Base-by-base conservation (phyloP, 2,113 vertebrate genomes). In the Poecile atricapillus region DNA sequence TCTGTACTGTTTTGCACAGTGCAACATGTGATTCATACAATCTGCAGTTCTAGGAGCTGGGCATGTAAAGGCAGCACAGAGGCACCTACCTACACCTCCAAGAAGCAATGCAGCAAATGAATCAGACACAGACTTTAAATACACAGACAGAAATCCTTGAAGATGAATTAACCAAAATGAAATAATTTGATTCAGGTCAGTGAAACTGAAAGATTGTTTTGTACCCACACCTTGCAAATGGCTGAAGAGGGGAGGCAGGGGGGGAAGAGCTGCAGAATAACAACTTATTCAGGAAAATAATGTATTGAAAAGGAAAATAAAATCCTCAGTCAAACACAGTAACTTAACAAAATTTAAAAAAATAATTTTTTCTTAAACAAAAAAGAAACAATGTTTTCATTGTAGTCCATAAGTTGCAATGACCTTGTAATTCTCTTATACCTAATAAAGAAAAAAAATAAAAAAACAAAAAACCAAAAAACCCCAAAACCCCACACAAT, bases 381-480 rank as follows among this genome's bases (percentile, higher is more conserved):
- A 39, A 74, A 74, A 56, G 10, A 25, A 56, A 53, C 7, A 53
- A 44, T 14, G 6, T 35, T 81, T 70, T 15, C 23, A 18, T 33
- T 44, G 15, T 58, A 22, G 4, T 67, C 5, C 15, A 16, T n/a
- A 58, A 74, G 7, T 2, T 75, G 17, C 15, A 84, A 83, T 1
- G 1, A 83, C 65, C n/a, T 46, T 56, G 43, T 4, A 79, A 50
- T 39, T 69, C 20, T 18, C 20, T 53, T 49, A 52, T 2, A 87
- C 2, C 43, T 50, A 55, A 59, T 23, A 43, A 62, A 41, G 7
- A 50, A 39, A 5, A 12, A 41, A 12, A 3, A 2, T 3, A 2
- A 6, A 13, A 10, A 10, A 2, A 15, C 4, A 2, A 7, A 3
- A 1, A 39, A 9, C 39, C 39, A 39, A 39, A 39, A n/a, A 39